Percentiles rank a stretch among this genome's conserved stretches.
These are phyloP conservation scores for Reticulitermes speratus DNA, from an alignment of 1,140 invertebrate genomes.

Conservation along the genomic window DNA sequence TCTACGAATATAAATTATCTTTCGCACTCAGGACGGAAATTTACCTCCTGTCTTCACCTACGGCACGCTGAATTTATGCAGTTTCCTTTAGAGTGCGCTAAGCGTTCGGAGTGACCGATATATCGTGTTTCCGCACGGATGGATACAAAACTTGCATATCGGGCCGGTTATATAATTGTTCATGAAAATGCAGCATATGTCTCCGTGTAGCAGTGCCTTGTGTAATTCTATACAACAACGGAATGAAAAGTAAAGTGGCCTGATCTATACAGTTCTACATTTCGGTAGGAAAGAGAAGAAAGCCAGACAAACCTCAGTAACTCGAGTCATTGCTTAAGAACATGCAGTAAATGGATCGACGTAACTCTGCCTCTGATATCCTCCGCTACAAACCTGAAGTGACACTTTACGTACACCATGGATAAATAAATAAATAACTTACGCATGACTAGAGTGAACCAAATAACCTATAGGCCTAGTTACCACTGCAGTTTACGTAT, in stretches of 20 bases:
- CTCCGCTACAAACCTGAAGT: no score
- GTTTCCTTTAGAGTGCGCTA: background rate
- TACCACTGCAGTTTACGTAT: no score
- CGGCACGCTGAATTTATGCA: background rate
- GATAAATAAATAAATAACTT: no score
- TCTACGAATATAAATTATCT: constrained; percentile 10
- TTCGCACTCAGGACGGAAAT: background rate
- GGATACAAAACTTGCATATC: background rate
- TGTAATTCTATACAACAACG: background rate
- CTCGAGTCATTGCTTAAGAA: background rate
- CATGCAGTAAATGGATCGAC: background rate
- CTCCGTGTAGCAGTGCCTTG: background rate
- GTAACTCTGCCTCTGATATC: background rate
- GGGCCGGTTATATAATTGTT: background rate
- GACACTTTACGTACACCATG: no score
- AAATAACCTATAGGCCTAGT: no score
- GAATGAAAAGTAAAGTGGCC: background rate
- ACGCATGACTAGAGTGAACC: no score
- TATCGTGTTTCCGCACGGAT: background rate
- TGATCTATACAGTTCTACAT: background rate
- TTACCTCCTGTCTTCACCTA: background rate
- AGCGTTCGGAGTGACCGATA: background rate
- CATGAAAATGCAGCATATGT: background rate
- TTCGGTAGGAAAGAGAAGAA: background rate
- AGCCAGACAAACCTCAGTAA: background rate